These are phyloP conservation scores for Phycodurus eques DNA, from an alignment of 2,113 vertebrate species.

Conservation along the genomic window DNA sequence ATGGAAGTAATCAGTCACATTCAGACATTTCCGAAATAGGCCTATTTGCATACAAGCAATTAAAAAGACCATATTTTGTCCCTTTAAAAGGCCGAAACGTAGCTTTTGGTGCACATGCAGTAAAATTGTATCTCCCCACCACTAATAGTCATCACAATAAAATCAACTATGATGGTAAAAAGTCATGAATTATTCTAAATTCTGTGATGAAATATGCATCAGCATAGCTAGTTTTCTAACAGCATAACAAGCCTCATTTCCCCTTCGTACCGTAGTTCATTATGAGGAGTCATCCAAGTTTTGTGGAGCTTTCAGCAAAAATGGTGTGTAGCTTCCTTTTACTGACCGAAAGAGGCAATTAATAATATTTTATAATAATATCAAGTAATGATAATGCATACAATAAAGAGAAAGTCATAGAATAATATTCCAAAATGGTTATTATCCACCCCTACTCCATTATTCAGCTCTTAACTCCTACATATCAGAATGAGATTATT, in stretches of 20 bases:
- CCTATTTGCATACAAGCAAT: background rate
- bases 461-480: background rate
- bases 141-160: conserved; percentile 3
- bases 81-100: background rate
- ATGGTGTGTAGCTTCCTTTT: background rate
- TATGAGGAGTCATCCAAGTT: background rate
- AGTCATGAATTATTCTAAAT: background rate
- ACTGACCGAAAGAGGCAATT: background rate
- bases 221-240: background rate
- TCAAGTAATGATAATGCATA: background rate
- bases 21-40: conserved; percentile 12
- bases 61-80: background rate
- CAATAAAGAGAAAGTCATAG: background rate
- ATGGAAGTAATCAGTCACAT: background rate
- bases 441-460: background rate
- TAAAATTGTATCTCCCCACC: background rate
- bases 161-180: background rate
- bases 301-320: background rate
- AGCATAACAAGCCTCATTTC: background rate
- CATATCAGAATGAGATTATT: background rate
- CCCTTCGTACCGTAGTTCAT: background rate
- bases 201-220: background rate
- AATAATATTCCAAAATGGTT: background rate
- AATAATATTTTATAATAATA: background rate
- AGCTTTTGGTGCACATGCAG: background rate